These are phyloP conservation scores for Rhaphigaster nebulosa DNA, from an alignment of 2,888 invertebrate species.

Conservation along the genomic window DNA sequence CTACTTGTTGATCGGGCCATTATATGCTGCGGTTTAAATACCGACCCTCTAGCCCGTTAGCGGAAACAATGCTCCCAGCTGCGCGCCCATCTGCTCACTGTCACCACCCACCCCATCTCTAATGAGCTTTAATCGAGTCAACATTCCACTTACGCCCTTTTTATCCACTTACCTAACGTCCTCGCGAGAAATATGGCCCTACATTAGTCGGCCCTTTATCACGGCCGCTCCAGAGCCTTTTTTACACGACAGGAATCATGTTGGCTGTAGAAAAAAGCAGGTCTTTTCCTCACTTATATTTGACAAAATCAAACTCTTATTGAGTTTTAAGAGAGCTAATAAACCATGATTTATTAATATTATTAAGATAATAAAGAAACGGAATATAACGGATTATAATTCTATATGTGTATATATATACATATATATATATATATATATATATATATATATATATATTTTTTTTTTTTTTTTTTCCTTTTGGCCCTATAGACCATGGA, in stretches of 20 bases:
- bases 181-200: conserved; percentile 30
- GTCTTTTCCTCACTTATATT: not conserved
- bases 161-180: conserved; percentile 46
- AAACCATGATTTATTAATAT: not conserved
- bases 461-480: no score
- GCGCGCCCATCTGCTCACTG: conserved; percentile 29
- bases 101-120: conserved; percentile 54
- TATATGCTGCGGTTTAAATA: conserved; percentile 49
- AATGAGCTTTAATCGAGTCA: conserved; percentile 54
- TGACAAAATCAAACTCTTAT: not conserved
- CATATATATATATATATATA: no score
- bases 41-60: conserved; percentile 8
- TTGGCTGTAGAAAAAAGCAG: not conserved
- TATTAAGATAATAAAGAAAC: no score
- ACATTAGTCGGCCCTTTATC: conserved; percentile 33
- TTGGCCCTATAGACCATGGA: no score
- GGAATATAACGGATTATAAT: no score
- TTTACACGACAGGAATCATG: not conserved
- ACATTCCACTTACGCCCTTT: conserved; percentile 42
- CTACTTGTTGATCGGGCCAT: conserved; percentile 58
- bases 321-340: not conserved
- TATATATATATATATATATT: no score
- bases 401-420: no score
- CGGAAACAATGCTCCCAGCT: conserved; percentile 38
- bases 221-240: not conserved